Evolutionary conservation across 2,888 invertebrate species (phyloP), one percentile per base, ranked within the genome.

Genomic region (Coleophora flavipennella): DNA sequence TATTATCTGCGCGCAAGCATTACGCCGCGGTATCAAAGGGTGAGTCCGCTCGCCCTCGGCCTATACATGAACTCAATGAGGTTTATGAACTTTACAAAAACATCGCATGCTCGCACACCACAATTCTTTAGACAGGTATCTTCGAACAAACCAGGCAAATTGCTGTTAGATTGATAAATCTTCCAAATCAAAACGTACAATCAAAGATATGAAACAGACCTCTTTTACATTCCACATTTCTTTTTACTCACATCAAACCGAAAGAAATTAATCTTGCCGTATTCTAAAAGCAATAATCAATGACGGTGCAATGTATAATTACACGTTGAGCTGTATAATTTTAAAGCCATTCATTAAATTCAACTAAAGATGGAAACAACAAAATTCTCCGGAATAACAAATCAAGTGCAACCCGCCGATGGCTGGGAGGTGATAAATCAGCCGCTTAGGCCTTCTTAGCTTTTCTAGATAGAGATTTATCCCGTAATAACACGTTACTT

Each of bases 401-500:
- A 83, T 81, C 81, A 80, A 75, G 71, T 48, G 63, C 64, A 68
- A 71, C 65, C 70, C 69, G 71, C 66, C 68, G 72, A 73, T 73
- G 60, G 76, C 76, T 65, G 57, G 55, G 51, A 71, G 74, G 64
- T 55, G 57, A 74, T 84, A 83, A 84, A 83, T 83, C 83, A 78
- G 68, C 74, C 72, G 76, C 79, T 84, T 83, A 84, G 81, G 78
- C 76, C 81, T 81, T 77, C 81, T 84, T 81, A 83, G 81, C 81
- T 80, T 83, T 84, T 81, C 84, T 83, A 84, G 83, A 84, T 83
- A 84, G 75, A 84, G 84, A 84, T 84, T 84, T 84, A 84, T 83
- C 80, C 80, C 68, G 64, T 84, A 84, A 84, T 84, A 83, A 81
- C 81, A 83, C 61, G 80, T 80, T 83, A 77, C 70, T 78, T 83